Percentiles rank a stretch among this genome's conserved stretches.
Evolutionary conservation across 2,113 vertebrate genomes (phyloP).

Genomic region (Phoxinus phoxinus): DNA sequence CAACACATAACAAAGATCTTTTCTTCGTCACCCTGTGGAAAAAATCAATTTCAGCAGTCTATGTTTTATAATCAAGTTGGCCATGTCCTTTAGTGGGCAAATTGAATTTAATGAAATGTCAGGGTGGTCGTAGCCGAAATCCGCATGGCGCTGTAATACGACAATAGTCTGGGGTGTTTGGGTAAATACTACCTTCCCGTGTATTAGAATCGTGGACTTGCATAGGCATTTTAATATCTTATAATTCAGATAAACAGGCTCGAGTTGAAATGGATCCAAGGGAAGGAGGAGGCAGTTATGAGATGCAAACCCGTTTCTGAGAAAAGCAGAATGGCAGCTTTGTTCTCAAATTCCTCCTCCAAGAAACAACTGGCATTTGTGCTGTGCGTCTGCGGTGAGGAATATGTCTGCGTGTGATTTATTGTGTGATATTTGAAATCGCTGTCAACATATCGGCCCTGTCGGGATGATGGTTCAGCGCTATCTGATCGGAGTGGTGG

Average conservation of each 20-base stretch:
- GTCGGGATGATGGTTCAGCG: neutral
- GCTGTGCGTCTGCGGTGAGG: neutral
- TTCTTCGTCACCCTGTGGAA: neutral
- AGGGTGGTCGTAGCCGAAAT: neutral
- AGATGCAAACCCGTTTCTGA: neutral
- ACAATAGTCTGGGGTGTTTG: neutral
- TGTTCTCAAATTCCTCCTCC: neutral
- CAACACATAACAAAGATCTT: neutral
- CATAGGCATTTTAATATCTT: neutral
- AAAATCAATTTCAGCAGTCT: constrained; percentile 32
- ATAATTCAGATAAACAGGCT: constrained; percentile 7
- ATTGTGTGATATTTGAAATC: constrained; percentile 2
- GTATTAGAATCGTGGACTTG: neutral
- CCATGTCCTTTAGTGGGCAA: constrained; percentile 39
- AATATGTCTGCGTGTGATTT: constrained; percentile 30
- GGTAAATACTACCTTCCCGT: constrained; percentile 17
- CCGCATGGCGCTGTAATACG: neutral
- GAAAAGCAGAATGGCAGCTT: constrained; percentile 14
- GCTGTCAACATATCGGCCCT: neutral
- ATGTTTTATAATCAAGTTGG: constrained; percentile 47
- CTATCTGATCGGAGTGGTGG: constrained; percentile 24
- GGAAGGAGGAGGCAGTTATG: neutral
- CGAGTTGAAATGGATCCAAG: neutral
- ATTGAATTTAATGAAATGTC: constrained; percentile 47
- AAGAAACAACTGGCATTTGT: neutral